Base-by-base conservation (phyloP, 1,140 invertebrate genomes). In the Eulimnadia texana region DNA sequence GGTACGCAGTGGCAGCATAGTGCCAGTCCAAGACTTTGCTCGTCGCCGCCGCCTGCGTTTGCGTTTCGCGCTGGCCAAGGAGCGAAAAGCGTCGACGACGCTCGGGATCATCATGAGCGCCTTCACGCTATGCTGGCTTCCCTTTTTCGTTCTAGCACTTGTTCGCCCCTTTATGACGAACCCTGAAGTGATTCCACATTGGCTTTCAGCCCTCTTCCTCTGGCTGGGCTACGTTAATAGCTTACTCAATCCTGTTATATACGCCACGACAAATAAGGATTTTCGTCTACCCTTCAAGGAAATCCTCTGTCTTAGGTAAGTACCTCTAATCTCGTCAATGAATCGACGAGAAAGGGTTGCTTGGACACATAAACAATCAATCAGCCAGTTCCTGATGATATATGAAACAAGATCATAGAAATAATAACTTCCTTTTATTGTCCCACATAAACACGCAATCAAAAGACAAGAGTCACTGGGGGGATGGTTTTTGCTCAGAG, bases 41-140 rank as follows among this genome's bases (percentile, higher is more conserved):
- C 33, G 33, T 42, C 33, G 33, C 33, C 33, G 33, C 6, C 33
- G 33, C 6, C 33, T 42, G 6, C 33, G 33, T 42, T 16, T 42
- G 33, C 33, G 33, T 42, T 42, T 42, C 33, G 33, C 33, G 33
- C 33, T 42, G 33, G 33, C 33, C 33, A 42, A 42, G 33, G 33
- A 42, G 33, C 33, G 33, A 9, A 42, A 42, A 72, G 93, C 93
- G 2, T 93, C 91, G 56, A 92, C 93, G 20, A 98, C 94, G 0
- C 78, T 98, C 59, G 93, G 93, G 13, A 96, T 99, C 59, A 96
- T 99, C 56, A 93, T 94, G 89, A 93, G 89, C 62, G 91, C 93
- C 0, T 98, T 99, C 69, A 89, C 87, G 16, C 77, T 96, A 59
- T 98, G 94, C 71, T 99, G 94, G 95, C 75, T 98, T 28, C 95